Conservation (phyloP, 2,888 invertebrate species). For the Hymenopus coronatus region DNA sequence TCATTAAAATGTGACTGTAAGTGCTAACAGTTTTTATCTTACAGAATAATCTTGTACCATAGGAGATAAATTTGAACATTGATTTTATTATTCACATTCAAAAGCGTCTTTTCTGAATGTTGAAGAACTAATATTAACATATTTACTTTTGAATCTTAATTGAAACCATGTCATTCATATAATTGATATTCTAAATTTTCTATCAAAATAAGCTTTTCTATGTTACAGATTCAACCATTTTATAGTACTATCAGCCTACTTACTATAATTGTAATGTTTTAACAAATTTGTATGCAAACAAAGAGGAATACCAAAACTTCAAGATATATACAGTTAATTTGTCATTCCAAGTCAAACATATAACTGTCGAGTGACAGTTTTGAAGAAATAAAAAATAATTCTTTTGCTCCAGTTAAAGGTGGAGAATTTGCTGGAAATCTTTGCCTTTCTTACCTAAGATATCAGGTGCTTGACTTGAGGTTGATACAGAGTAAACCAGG, state of each 20-base stretch:
- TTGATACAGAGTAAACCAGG: too few relatives aligned
- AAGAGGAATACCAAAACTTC: too few relatives aligned
- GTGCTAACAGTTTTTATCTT: background rate
- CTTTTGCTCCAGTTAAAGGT: too few relatives aligned
- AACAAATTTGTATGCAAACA: too few relatives aligned
- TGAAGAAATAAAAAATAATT: too few relatives aligned
- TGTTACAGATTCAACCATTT: background rate
- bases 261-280: background rate
- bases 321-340: too few relatives aligned
- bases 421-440: too few relatives aligned
- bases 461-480: too few relatives aligned
- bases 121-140: background rate
- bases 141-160: background rate
- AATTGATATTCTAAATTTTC: background rate
- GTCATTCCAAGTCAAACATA: too few relatives aligned
- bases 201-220: background rate
- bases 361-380: too few relatives aligned
- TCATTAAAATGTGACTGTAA: background rate
- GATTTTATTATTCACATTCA: background rate
- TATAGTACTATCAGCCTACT: background rate
- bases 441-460: too few relatives aligned
- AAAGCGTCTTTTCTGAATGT: background rate
- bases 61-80: background rate
- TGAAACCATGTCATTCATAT: background rate
- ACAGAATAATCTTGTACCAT: background rate